Percentiles rank a stretch among this genome's conserved stretches.
phyloP scores from a whole-genome alignment of 2,113 vertebrate genomes.

The Forbesichthys agassizii region DNA sequence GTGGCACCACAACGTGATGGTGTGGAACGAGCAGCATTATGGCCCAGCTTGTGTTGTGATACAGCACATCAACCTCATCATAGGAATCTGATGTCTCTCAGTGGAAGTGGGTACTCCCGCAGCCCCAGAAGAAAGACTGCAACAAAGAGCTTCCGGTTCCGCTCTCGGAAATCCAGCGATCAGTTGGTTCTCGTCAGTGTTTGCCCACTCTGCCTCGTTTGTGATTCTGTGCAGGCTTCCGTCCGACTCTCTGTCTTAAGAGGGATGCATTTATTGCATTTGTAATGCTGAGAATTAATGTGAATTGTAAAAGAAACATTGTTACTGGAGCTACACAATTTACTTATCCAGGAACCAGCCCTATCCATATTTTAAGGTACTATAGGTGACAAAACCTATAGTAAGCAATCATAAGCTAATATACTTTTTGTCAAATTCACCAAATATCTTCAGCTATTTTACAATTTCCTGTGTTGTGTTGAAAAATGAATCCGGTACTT shows the following conservation, averaged over 20 bases:
- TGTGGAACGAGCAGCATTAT: slow-evolving; percentile 71
- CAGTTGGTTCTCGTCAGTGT: slow-evolving; percentile 53
- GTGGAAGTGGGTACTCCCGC: slow-evolving; percentile 39
- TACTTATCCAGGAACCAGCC: neutral
- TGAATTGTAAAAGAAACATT: slow-evolving; percentile 14
- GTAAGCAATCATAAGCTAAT: no score
- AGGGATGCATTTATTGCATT: slow-evolving; percentile 52
- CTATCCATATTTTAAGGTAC: no score
- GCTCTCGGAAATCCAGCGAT: slow-evolving; percentile 62
- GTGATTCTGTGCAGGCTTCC: slow-evolving; percentile 38
- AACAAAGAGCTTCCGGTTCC: slow-evolving; percentile 57
- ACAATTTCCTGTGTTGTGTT: no score
- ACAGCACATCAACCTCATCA: slow-evolving; percentile 70
- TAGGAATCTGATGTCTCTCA: slow-evolving; percentile 52
- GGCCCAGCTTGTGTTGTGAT: slow-evolving; percentile 61
- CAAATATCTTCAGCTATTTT: no score
- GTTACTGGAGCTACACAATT: slow-evolving; percentile 27
- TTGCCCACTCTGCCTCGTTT: slow-evolving; percentile 41
- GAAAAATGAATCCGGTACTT: no score
- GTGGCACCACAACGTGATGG: slow-evolving; percentile 51
- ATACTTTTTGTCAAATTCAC: no score
- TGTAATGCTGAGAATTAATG: slow-evolving; percentile 44
- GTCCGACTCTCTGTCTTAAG: slow-evolving; percentile 30
- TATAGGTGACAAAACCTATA: no score
- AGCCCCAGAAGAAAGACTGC: slow-evolving; percentile 41